A percentile compares a stretch with the other conserved stretches of the same genome.
Evolutionary conservation across 2,888 invertebrate genomes (phyloP).

Genomic region (Drosophila lutescens): DNA sequence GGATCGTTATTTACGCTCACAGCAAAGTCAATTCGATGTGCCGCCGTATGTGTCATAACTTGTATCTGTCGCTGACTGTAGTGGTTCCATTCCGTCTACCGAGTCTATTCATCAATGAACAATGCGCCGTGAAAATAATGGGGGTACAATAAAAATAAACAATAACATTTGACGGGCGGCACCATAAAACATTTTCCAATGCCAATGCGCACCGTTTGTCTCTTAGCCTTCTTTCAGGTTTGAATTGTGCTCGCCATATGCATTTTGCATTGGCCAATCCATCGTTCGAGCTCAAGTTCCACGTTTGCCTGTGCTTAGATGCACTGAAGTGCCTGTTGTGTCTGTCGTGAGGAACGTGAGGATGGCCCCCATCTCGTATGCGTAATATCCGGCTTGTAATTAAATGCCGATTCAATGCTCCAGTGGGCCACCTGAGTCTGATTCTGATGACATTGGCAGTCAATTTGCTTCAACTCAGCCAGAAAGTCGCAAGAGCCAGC

Average conservation of each 20-base stretch:
- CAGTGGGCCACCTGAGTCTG: conserved; percentile 9
- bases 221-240: conserved; percentile 5
- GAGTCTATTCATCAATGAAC: conserved; percentile 47
- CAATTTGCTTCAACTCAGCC: conserved; percentile 9
- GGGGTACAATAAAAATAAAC: conserved; percentile 53
- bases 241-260: conserved; percentile 29
- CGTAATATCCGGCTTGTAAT: conserved; percentile 39
- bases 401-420: conserved; percentile 15
- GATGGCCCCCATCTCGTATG: conserved; percentile 8
- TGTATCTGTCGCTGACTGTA: conserved; percentile 32
- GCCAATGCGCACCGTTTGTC: background rate
- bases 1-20: conserved; percentile 25
- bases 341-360: background rate
- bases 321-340: too few species aligned
- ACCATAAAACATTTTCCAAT: conserved; percentile 41
- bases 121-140: conserved; percentile 51
- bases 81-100: background rate
- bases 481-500: background rate
- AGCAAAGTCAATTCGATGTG: conserved; percentile 31
- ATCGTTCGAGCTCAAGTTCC: conserved; percentile 12
- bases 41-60: conserved; percentile 26
- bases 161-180: conserved; percentile 50
- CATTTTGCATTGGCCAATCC: conserved; percentile 46
- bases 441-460: background rate
- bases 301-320: conserved; percentile 7